These are phyloP conservation scores for Molorchus minor DNA, from an alignment of 2,888 invertebrate species.

Conservation along the genomic window DNA sequence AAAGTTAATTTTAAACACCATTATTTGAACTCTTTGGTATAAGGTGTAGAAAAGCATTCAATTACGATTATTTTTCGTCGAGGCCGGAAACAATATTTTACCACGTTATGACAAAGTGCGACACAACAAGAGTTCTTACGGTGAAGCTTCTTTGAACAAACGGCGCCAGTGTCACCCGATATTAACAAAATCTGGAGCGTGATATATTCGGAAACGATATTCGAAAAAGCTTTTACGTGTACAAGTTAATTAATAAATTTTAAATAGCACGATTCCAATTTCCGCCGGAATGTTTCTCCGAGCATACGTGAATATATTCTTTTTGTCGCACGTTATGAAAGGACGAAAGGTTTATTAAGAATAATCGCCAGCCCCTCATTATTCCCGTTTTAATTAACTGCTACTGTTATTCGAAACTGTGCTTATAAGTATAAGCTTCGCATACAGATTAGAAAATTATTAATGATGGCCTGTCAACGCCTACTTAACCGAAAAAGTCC, in stretches of 20 bases:
- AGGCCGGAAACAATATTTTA: background rate
- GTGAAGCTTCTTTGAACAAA: background rate
- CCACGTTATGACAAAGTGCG: background rate
- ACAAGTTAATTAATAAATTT: conserved; percentile 1
- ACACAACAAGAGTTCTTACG: background rate
- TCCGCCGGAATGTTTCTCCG: background rate
- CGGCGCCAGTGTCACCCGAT: background rate
- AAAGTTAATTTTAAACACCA: too few species aligned
- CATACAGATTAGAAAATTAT: conserved; percentile 47
- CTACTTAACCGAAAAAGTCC: conserved; percentile 49
- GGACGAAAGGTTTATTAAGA: conserved; percentile 3
- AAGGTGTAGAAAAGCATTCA: background rate
- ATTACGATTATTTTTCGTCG: background rate
- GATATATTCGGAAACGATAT: background rate
- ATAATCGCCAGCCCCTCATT: conserved; percentile 8
- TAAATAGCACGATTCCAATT: background rate
- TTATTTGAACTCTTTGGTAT: too few species aligned
- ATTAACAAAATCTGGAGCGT: background rate
- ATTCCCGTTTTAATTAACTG: conserved; percentile 24
- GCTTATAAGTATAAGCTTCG: conserved; percentile 7
- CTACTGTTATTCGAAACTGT: conserved; percentile 45
- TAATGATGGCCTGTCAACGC: conserved; percentile 53
- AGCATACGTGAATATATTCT: background rate
- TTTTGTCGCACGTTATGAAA: background rate
- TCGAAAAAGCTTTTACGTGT: background rate